These are phyloP conservation scores for Metridium senile DNA, from an alignment of 92 coral and sea anemone genomes.

Conservation along the genomic window DNA sequence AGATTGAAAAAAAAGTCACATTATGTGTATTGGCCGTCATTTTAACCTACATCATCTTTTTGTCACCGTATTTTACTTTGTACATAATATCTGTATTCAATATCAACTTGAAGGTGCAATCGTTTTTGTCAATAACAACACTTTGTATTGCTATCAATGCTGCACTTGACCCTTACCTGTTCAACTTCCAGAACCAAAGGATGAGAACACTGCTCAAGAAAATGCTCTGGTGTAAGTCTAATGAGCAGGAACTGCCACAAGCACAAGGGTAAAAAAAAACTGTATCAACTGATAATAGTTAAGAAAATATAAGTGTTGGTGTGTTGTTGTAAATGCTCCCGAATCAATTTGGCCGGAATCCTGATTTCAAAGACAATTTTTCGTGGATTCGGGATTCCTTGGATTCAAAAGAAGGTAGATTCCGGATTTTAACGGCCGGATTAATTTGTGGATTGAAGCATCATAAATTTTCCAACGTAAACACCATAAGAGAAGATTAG, in stretches of 20 bases:
- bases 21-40: slow-evolving; percentile 23
- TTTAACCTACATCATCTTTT: slow-evolving; percentile 1
- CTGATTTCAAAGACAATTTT: no score
- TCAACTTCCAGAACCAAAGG: slow-evolving; percentile 7
- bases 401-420: no score
- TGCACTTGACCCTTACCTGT: slow-evolving; percentile 22
- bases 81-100: neutral
- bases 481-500: no score
- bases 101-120: neutral
- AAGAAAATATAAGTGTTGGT: no score
- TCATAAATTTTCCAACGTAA: no score
- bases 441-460: no score
- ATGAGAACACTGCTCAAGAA: neutral
- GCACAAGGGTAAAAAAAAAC: neutral
- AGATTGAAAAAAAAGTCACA: slow-evolving; percentile 21
- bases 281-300: no score
- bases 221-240: neutral
- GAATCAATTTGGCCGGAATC: no score
- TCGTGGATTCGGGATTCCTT: no score
- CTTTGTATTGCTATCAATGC: neutral
- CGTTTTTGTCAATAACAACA: neutral
- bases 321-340: no score
- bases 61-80: neutral
- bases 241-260: no score
- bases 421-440: no score